These are phyloP conservation scores for Anastrepha ludens DNA, from an alignment of 1,140 invertebrate species.

Conservation along the genomic window DNA sequence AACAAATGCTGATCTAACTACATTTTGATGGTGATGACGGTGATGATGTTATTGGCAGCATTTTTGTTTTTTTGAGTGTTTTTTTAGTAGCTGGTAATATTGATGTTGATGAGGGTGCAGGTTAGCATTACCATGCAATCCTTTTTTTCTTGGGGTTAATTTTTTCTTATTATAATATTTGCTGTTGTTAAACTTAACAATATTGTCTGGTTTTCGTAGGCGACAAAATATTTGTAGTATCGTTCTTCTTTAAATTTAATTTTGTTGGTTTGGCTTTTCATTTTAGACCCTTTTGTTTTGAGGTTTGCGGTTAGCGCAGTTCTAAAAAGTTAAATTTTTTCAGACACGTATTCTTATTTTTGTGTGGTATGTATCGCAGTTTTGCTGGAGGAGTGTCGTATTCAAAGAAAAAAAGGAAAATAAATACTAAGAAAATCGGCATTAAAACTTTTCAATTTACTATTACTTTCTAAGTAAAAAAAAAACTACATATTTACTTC, in stretches of 20 bases:
- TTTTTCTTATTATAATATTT: not conserved
- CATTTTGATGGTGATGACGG: constrained; percentile 34
- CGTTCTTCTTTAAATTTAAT: not conserved
- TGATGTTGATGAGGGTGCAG: not conserved
- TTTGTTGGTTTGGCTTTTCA: not conserved
- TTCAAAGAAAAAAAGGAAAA: too few relatives aligned
- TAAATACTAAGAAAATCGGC: too few relatives aligned
- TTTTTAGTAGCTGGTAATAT: constrained; percentile 30
- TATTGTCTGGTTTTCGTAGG: not conserved
- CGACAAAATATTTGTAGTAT: not conserved
- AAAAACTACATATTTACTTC: too few relatives aligned
- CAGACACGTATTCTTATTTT: too few relatives aligned
- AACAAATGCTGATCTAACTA: not conserved
- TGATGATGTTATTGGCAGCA: not conserved
- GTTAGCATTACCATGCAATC: not conserved
- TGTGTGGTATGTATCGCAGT: too few relatives aligned
- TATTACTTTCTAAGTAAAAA: too few relatives aligned
- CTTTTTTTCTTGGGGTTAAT: not conserved
- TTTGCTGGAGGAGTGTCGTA: too few relatives aligned
- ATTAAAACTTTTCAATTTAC: too few relatives aligned
- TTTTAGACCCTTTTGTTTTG: not conserved
- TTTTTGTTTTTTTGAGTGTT: not conserved
- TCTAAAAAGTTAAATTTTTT: too few relatives aligned
- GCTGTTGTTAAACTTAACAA: not conserved
- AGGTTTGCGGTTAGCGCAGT: not conserved